A percentile compares a stretch with the other conserved stretches of the same genome.
phyloP scores from a whole-genome alignment of 2,888 invertebrate species.

The Ommatoiulus sabulosus region DNA sequence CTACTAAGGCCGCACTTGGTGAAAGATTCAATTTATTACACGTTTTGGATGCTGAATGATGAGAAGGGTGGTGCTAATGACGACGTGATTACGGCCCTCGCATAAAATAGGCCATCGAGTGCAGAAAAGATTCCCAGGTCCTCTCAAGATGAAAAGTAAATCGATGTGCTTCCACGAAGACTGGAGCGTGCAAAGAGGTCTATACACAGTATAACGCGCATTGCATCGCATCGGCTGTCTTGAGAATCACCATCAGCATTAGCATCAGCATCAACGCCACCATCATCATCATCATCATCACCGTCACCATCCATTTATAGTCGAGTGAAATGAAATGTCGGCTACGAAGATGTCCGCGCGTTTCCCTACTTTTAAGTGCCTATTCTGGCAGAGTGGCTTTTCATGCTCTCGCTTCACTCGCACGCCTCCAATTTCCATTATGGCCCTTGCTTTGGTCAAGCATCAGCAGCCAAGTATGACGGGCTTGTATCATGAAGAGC shows the following conservation, averaged over 20 bases:
- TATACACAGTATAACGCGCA: neutral
- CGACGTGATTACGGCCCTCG: neutral
- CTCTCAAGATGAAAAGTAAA: neutral
- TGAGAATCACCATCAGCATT: neutral
- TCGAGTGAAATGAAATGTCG: conserved; percentile 30
- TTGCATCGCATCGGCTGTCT: neutral
- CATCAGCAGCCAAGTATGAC: conserved; percentile 55
- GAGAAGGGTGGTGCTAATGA: conserved; percentile 12
- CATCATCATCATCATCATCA: neutral
- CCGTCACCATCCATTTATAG: conserved; percentile 24
- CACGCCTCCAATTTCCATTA: conserved; percentile 49
- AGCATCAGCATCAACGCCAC: neutral
- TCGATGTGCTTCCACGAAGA: neutral
- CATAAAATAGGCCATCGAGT: neutral
- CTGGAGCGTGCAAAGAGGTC: neutral
- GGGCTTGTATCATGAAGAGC: conserved; percentile 40
- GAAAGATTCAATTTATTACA: neutral
- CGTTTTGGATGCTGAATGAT: neutral
- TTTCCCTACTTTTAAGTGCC: conserved; percentile 53
- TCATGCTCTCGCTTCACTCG: conserved; percentile 51
- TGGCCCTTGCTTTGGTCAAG: conserved; percentile 54
- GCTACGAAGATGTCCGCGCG: conserved; percentile 7
- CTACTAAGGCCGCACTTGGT: neutral
- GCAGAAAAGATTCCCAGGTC: neutral
- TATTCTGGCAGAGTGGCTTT: conserved; percentile 54